Evolutionary conservation across 2,888 invertebrate genomes (phyloP), one percentile per base, ranked within the genome.

Genomic region (Melolontha melolontha): DNA sequence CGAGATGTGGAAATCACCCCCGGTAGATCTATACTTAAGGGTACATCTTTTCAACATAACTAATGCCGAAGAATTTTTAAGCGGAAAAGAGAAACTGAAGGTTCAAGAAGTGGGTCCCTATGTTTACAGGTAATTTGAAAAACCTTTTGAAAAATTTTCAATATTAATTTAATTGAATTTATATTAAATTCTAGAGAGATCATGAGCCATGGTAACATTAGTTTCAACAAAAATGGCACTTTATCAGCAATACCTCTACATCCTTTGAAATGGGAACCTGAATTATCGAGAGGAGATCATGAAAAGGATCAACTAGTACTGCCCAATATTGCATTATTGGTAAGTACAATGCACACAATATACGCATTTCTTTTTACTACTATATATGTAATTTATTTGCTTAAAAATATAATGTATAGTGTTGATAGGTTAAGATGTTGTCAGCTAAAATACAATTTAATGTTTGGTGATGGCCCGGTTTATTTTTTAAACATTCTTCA

Each of bases 1-100:
- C 80, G 91, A 92, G 75, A 85, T 94, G 78, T 95, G 95, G 95
- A 84, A 90, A 63, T 88, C 89, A 69, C 95, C 95, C 0, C 91
- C 93, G 11, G 92, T 94, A 11, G 89, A 93, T 70, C 84, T 95
- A 0, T 93, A 91, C 79, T 85, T 92, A 22, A 89, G 90, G 76
- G 90, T 95, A 0, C 94, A 88, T 78, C 85, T 95, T 1, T 95
- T 93, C 83, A 95, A 95, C 78, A 86, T 95, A 1, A 95, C 95
- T 7, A 95, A 95, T 77, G 88, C 88, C 10, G 92, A 93, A 4
- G 93, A 89, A 4, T 95, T 90, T 80, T 84, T 95, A 80, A 85
- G 87, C 0, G 93, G 94, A 0, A 90, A 88, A 4, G 86, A 87
- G 41, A 93, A 92, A 77, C 81, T 95, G 17, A 87, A 86, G 62